phyloP scores from a whole-genome alignment of 2,888 invertebrate genomes.

The Ariolimax columbianus region DNA sequence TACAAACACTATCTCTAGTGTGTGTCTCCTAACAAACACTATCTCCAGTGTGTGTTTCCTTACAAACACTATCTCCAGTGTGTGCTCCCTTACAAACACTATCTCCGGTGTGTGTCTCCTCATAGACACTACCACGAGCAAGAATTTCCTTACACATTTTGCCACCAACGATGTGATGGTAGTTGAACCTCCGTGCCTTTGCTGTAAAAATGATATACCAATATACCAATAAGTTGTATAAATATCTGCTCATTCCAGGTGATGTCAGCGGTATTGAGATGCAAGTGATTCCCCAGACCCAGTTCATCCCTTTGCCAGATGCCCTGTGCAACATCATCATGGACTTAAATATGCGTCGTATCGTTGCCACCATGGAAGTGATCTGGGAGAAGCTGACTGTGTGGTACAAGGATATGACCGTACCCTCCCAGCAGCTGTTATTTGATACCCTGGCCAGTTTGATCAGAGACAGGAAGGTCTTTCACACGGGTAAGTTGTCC shows the following conservation, averaged over 20 bases:
- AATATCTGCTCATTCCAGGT: slow-evolving; percentile 80
- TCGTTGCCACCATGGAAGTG: slow-evolving; percentile 82
- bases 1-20: too few relatives aligned
- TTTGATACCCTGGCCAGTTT: slow-evolving; percentile 93
- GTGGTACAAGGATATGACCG: slow-evolving; percentile 90
- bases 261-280: slow-evolving; percentile 96
- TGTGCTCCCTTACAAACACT: too few relatives aligned
- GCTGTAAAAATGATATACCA: too few relatives aligned
- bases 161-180: too few relatives aligned
- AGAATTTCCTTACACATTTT: too few relatives aligned
- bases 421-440: slow-evolving; percentile 90
- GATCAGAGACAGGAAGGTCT: slow-evolving; percentile 88
- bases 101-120: too few relatives aligned
- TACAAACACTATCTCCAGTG: too few relatives aligned
- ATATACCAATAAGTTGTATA: too few relatives aligned
- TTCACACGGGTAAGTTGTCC: slow-evolving; percentile 77
- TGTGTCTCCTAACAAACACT: too few relatives aligned
- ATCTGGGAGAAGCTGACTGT: slow-evolving; percentile 84
- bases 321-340: slow-evolving; percentile 96
- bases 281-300: slow-evolving; percentile 93
- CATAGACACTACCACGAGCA: too few relatives aligned
- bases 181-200: too few relatives aligned
- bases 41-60: too few relatives aligned
- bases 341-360: slow-evolving; percentile 85
- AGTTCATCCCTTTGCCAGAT: slow-evolving; percentile 97